Evolutionary conservation across 2,113 vertebrate genomes (phyloP).

Genomic region (Nymphicus hollandicus): DNA sequence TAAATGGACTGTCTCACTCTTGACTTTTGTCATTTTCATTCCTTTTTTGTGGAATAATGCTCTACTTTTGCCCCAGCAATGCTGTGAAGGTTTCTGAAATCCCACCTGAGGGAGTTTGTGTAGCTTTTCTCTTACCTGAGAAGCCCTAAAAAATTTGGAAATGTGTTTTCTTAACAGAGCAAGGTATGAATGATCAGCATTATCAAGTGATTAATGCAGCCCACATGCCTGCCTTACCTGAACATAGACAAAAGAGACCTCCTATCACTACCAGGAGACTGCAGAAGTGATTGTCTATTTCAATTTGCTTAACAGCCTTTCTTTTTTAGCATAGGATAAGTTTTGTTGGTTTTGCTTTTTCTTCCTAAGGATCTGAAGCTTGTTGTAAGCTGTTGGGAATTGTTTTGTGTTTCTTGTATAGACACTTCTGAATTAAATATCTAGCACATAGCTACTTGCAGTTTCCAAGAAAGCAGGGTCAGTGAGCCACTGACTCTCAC

Average conservation of each 20-base stretch:
- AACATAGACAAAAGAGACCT: not conserved
- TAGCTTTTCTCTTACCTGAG: not conserved
- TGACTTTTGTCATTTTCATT: not conserved
- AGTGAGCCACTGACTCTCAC: not conserved
- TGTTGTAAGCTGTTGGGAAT: not conserved
- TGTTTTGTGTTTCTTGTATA: not conserved
- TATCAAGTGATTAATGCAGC: not conserved
- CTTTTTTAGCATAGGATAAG: not conserved
- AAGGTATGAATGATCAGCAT: not conserved
- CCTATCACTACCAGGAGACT: not conserved
- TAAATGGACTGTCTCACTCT: not conserved
- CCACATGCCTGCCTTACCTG: not conserved
- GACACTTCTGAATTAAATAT: not conserved
- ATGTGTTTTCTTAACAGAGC: not conserved
- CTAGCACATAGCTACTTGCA: not conserved
- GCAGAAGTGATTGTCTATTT: not conserved
- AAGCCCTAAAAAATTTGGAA: not conserved
- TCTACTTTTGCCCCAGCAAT: rapidly evolving
- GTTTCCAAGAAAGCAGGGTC: not conserved
- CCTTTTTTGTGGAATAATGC: not conserved
- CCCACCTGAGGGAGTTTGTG: not conserved
- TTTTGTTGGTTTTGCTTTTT: not conserved
- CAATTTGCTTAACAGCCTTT: not conserved
- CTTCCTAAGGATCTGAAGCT: not conserved
- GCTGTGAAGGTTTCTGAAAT: not conserved